phyloP scores from a whole-genome alignment of 2,888 invertebrate species.

The Chaetogeoica ovagalla region DNA sequence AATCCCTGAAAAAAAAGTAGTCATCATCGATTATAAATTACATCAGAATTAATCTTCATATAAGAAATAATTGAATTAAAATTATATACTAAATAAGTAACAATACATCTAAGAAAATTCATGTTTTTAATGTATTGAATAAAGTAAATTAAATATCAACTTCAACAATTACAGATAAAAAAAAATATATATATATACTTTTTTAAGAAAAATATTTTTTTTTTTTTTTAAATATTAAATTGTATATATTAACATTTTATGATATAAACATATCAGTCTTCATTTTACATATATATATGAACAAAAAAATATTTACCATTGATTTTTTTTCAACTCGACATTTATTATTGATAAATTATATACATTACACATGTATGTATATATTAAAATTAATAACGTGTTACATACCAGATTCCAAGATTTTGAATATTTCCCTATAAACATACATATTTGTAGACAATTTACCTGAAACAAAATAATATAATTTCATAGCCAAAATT shows the following conservation, averaged over 20 bases:
- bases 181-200: slow-evolving; percentile 3
- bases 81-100: too few species aligned
- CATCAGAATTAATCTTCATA: not conserved
- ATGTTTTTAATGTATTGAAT: not conserved
- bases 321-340: not conserved
- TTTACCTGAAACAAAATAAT: slow-evolving; percentile 39
- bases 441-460: slow-evolving; percentile 14
- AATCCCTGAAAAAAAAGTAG: slow-evolving; percentile 42
- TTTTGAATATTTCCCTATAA: not conserved
- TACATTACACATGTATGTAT: not conserved
- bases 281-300: not conserved
- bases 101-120: not conserved
- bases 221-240: slow-evolving; percentile 19
- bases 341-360: slow-evolving; percentile 5
- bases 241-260: slow-evolving; percentile 1
- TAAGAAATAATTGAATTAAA: too few species aligned
- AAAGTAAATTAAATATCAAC: slow-evolving; percentile 29
- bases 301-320: slow-evolving; percentile 26
- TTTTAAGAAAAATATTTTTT: slow-evolving; percentile 18
- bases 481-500: slow-evolving; percentile 11
- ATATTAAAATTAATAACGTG: slow-evolving; percentile 17
- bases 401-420: slow-evolving; percentile 39
- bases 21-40: slow-evolving; percentile 21
- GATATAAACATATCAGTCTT: slow-evolving; percentile 39
- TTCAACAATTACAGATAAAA: slow-evolving; percentile 16